These are phyloP conservation scores for Buphagus erythrorhynchus DNA, from an alignment of 2,797 vertebrate species.

Conservation along the genomic window DNA sequence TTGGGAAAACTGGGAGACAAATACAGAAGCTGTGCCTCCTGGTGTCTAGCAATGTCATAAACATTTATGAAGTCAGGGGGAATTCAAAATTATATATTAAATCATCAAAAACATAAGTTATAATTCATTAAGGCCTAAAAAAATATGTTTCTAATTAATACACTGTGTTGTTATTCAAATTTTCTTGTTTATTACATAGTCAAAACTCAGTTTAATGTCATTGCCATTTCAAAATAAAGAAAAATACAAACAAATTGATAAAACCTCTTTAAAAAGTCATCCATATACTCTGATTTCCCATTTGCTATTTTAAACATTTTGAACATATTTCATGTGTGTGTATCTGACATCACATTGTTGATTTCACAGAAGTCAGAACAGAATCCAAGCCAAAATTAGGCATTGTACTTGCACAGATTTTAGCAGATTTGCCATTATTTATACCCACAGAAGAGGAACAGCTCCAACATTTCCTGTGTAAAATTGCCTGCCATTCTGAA, in stretches of 20 bases:
- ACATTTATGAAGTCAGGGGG: not conserved
- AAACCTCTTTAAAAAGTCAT: not conserved
- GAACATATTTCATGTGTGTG: rapidly evolving
- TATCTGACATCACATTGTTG: not conserved
- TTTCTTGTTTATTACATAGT: not conserved
- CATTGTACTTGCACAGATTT: not conserved
- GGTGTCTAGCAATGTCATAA: not conserved
- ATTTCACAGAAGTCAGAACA: not conserved
- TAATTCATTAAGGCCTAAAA: not conserved
- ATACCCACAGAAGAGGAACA: not conserved
- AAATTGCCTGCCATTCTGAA: not conserved
- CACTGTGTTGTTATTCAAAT: not conserved
- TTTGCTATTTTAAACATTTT: not conserved
- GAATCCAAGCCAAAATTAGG: not conserved
- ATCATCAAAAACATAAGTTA: not conserved
- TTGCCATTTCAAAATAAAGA: not conserved
- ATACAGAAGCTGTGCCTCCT: not conserved
- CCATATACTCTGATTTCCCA: not conserved
- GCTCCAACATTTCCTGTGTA: not conserved
- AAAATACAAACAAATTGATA: not conserved
- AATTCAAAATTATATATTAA: not conserved
- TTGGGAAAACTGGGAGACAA: not conserved
- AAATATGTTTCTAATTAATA: not conserved
- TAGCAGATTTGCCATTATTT: not conserved
- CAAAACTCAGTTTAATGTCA: not conserved